Evolutionary conservation across 2,888 invertebrate genomes (phyloP).

Genomic region (Agriotes lineatus): DNA sequence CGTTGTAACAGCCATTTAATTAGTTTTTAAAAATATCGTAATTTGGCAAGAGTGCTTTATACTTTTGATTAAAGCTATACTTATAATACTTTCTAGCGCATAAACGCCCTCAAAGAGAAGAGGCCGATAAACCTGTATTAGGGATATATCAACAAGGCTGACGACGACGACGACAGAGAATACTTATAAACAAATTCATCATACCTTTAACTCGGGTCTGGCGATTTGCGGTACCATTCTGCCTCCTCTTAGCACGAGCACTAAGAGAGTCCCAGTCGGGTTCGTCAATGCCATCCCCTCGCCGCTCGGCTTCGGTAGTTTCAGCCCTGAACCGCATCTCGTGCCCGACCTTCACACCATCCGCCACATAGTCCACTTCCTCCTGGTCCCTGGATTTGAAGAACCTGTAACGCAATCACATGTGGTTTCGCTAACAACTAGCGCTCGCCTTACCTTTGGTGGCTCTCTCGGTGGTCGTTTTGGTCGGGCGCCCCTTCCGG

Average conservation of each 20-base stretch:
- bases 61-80: too few species aligned
- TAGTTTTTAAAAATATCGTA: too few species aligned
- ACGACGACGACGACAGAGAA: too few species aligned
- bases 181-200: too few species aligned
- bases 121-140: too few species aligned
- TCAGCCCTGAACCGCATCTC: constrained; percentile 86
- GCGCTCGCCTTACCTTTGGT: constrained; percentile 59
- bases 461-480: constrained; percentile 67
- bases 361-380: constrained; percentile 85
- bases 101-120: too few species aligned
- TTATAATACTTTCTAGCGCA: too few species aligned
- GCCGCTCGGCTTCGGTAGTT: constrained; percentile 83
- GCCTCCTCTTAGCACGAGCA: constrained; percentile 75
- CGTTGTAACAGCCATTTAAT: too few species aligned
- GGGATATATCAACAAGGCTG: too few species aligned
- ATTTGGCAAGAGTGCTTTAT: too few species aligned
- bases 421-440: too few species aligned
- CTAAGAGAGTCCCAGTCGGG: constrained; percentile 85
- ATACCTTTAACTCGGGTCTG: constrained; percentile 69
- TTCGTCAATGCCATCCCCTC: constrained; percentile 77
- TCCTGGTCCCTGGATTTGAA: constrained; percentile 84
- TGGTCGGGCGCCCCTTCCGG: constrained; percentile 71
- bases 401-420: too few species aligned
- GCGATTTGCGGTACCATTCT: constrained; percentile 55
- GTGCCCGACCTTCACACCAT: constrained; percentile 84